Base-by-base conservation (phyloP, 2,888 invertebrate genomes). In the Papilio protenor region DNA sequence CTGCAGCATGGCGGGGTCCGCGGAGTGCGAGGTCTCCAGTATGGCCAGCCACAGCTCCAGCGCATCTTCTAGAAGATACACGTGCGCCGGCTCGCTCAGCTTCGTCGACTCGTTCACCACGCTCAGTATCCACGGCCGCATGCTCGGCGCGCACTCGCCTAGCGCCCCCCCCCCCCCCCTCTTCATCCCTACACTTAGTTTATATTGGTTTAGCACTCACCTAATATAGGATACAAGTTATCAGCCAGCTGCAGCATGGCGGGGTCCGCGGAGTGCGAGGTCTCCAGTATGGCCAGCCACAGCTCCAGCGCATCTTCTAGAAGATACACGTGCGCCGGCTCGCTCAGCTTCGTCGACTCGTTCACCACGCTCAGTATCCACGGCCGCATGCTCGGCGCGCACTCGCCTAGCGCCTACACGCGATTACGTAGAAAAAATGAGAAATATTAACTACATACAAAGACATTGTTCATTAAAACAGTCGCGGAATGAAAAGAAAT, bases 51-150 rank as follows among this genome's bases (percentile, higher is more conserved):
- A 99, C 79, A 99, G 95, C 83, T 98, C 98, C 59, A 99, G 93
- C 3, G 98, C 98, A 88, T 99, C 99, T 90, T 99, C 99, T 83
- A 98, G 92, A 75, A 99, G 95, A 90, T 99, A 99, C 75, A 99
- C 97, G 89, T 98, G 98, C 0, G 97, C 96, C 76, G 96, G 96
- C 87, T 98, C 96, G 80, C 96, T 95, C 0, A 97, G 95, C 85
- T 98, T 97, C 0, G 98, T 98, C 77, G 95, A 91, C 80, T 95
- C 94, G 84, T 91, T 89, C 73, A 95, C 90, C 1, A 95, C 94
- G 80, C 89, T 89, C 79, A 97, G 90, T 27, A 97, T 94, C 93
- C 97, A 96, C 11, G 96, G 96, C 23, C 96, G 95, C 83, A 96
- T 92, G 85, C 91, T 95, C 1, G 95, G 94, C 8, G 96, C 94